A percentile compares a stretch with the other conserved stretches of the same genome.
Conservation (phyloP, 37 sponge, comb jelly and placozoan species). For the Corticium candelabrum region DNA sequence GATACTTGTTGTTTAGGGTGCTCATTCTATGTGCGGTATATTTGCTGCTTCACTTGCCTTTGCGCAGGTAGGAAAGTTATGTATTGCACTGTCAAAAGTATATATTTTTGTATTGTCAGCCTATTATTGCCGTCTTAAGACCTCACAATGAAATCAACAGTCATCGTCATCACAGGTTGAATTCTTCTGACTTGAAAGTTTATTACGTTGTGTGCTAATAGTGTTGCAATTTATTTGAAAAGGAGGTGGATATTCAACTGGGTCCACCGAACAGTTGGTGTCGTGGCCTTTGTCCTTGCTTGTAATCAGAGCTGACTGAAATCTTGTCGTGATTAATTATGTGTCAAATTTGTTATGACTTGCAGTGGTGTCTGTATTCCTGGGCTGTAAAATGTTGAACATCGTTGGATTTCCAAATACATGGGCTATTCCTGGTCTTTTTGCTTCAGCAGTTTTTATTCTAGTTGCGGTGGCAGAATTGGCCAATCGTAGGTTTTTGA, state of each 20-base stretch:
- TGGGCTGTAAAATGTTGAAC: no score
- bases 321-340: no score
- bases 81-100: neutral
- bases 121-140: neutral
- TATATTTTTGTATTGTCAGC: neutral
- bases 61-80: neutral
- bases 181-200: neutral
- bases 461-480: no score
- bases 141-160: neutral
- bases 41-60: neutral
- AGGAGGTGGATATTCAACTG: neutral
- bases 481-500: no score
- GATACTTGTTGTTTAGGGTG: neutral
- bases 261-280: neutral
- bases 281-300: neutral
- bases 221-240: no score
- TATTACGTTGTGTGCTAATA: no score
- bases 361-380: no score
- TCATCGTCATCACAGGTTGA: neutral
- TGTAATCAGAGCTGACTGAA: no score
- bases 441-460: no score
- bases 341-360: no score
- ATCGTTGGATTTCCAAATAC: no score
- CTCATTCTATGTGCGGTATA: neutral
- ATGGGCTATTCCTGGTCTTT: no score